Conservation (phyloP, 2,113 vertebrate species). For the Terrapene triunguis region DNA sequence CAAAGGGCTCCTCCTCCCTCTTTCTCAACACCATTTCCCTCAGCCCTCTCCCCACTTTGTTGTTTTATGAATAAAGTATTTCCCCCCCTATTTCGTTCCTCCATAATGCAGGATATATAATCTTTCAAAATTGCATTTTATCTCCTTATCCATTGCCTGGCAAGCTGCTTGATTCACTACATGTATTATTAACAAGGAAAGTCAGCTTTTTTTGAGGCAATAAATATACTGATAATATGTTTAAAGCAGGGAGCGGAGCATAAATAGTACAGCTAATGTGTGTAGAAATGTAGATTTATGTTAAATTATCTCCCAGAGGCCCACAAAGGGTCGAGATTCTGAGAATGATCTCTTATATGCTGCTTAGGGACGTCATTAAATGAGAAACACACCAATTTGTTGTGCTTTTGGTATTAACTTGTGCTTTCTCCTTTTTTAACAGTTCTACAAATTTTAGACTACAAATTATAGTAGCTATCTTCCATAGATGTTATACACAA, state of each 20-base stretch:
- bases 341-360: background rate
- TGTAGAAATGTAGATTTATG: background rate
- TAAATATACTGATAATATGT: background rate
- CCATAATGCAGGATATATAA: background rate
- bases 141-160: background rate
- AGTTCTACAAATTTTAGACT: background rate
- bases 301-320: background rate
- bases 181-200: background rate
- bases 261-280: background rate
- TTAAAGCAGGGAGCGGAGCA: background rate
- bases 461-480: background rate
- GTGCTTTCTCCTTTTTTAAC: background rate
- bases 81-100: background rate
- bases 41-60: background rate
- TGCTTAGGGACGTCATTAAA: background rate
- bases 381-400: background rate
- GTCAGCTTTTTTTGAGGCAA: background rate
- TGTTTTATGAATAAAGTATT: background rate
- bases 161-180: background rate
- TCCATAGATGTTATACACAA: background rate
- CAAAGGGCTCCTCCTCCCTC: background rate
- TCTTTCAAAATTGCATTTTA: background rate
- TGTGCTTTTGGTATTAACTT: background rate
- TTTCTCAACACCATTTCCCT: background rate
- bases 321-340: background rate